phyloP scores from a whole-genome alignment of 2,797 vertebrate species.

The Pelodytes ibericus region DNA sequence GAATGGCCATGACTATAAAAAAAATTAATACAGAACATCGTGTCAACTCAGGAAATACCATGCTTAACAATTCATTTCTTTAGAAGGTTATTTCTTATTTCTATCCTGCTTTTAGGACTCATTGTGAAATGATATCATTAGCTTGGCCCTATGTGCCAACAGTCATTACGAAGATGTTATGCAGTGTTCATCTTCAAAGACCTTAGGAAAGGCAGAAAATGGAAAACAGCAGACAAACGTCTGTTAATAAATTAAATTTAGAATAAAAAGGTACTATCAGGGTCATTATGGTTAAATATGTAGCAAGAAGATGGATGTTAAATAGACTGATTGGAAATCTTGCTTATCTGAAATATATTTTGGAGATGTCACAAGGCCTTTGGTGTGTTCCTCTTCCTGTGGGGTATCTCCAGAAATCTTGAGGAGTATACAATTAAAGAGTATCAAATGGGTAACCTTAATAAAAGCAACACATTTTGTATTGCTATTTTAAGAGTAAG shows the following conservation, averaged over 20 bases:
- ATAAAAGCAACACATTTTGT: no score
- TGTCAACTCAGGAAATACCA: background rate
- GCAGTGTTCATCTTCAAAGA: background rate
- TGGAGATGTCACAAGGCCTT: background rate
- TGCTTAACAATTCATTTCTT: background rate
- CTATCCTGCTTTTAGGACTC: slow-evolving; percentile 5
- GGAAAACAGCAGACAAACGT: slow-evolving; percentile 15
- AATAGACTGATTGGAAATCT: background rate
- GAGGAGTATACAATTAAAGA: no score
- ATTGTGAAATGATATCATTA: background rate
- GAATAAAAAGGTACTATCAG: background rate
- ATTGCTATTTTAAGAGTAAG: no score
- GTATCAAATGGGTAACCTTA: no score
- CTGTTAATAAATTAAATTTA: slow-evolving; percentile 11
- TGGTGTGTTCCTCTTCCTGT: no score
- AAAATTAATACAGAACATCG: no score
- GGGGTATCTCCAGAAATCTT: no score
- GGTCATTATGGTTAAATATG: background rate
- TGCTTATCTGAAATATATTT: background rate
- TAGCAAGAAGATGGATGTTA: background rate
- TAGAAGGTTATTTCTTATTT: background rate
- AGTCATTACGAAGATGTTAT: slow-evolving; percentile 28
- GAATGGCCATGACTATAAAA: no score
- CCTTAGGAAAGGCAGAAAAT: slow-evolving; percentile 23
- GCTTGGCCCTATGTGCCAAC: background rate